phyloP scores from a whole-genome alignment of 2,888 invertebrate genomes.

The Noctua comes region DNA sequence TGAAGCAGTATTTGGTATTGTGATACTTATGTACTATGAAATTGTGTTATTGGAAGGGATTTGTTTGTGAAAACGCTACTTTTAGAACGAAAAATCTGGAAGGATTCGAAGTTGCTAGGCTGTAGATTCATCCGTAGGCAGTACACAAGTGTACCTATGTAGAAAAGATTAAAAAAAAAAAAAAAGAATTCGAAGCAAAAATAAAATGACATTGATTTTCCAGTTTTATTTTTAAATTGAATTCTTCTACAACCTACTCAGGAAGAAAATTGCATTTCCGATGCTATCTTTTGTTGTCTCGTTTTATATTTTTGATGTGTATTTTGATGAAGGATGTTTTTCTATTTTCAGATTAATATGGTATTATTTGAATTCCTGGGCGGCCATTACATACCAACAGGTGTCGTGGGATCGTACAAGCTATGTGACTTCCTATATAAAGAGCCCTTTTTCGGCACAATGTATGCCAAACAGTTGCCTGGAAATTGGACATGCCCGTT shows the following conservation, averaged over 20 bases:
- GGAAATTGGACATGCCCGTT: constrained; percentile 63
- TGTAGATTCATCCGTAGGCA: neutral
- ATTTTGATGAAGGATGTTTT: neutral
- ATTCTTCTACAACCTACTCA: neutral
- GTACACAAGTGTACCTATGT: neutral
- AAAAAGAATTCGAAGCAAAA: too few species aligned
- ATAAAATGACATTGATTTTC: neutral
- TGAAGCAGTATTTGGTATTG: constrained; percentile 5
- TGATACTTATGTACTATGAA: neutral
- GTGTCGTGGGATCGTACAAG: constrained; percentile 55
- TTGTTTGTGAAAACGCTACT: neutral
- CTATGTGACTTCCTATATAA: constrained; percentile 64
- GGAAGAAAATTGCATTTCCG: neutral
- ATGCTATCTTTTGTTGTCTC: neutral
- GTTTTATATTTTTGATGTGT: neutral
- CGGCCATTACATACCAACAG: constrained; percentile 63
- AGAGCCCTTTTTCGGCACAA: constrained; percentile 63
- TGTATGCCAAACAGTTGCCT: constrained; percentile 62
- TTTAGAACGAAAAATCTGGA: neutral
- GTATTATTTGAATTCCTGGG: constrained; percentile 57
- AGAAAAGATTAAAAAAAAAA: too few species aligned
- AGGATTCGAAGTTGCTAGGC: neutral
- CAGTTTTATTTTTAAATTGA: neutral
- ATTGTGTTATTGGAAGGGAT: neutral
- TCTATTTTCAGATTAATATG: constrained; percentile 55